Conservation (phyloP, 1,140 invertebrate genomes). For the Brachionus manjavacas region DNA sequence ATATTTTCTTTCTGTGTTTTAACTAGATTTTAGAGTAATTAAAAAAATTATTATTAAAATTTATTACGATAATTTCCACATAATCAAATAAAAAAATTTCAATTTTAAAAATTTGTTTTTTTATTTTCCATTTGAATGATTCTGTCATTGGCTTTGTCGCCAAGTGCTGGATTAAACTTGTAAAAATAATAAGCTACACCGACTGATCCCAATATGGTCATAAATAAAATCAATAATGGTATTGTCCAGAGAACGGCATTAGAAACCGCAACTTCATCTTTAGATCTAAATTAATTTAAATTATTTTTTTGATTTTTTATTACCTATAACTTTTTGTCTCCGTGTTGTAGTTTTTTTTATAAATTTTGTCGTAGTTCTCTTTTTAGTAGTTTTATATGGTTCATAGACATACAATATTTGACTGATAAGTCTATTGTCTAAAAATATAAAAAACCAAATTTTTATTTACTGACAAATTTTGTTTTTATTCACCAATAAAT, state of each 20-base stretch:
- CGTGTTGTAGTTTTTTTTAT: background rate
- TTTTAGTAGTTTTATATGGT: constrained; percentile 1
- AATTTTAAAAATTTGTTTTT: background rate
- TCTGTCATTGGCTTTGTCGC: background rate
- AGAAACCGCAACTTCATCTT: background rate
- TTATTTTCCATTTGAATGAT: background rate
- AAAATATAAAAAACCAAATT: background rate
- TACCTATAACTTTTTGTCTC: constrained; percentile 33
- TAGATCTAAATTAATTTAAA: background rate
- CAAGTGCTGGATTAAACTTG: background rate
- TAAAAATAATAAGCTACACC: background rate
- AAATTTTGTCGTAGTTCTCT: background rate
- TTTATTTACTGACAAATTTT: background rate
- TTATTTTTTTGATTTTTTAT: background rate
- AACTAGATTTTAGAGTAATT: background rate
- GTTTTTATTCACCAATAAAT: background rate
- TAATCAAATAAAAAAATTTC: background rate
- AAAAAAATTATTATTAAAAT: background rate
- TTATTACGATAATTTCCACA: background rate
- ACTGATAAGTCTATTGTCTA: background rate
- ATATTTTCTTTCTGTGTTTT: background rate
- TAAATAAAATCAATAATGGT: background rate
- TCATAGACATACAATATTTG: constrained; percentile 12
- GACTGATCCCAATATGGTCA: background rate
- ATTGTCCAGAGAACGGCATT: background rate